Conservation (phyloP, 2,888 invertebrate genomes). For the Luffia ferchaultella region DNA sequence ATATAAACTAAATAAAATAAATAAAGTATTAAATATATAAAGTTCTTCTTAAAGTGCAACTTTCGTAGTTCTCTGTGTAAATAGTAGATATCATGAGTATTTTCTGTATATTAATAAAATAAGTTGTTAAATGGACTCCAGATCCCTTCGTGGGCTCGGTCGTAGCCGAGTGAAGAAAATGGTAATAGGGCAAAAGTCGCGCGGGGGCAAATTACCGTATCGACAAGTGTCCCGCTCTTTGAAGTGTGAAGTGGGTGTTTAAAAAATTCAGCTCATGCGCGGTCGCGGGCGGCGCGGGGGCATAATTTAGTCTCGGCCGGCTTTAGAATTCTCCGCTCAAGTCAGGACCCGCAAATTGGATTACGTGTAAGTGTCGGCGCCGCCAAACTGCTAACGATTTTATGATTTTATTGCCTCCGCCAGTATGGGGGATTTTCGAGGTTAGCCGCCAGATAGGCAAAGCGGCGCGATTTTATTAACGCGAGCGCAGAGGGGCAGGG, state of each 20-base stretch:
- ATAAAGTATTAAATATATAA: no score
- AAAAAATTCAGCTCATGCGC: background rate
- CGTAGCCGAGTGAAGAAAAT: background rate
- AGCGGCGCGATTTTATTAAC: background rate
- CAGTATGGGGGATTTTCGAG: slow-evolving; percentile 22
- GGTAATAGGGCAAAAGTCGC: background rate
- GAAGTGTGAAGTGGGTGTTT: background rate
- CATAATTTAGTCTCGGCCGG: slow-evolving; percentile 39
- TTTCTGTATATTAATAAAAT: no score
- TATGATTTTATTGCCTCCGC: slow-evolving; percentile 50
- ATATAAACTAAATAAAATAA: no score
- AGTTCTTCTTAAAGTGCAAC: no score
- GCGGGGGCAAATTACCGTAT: background rate
- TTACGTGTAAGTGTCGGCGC: slow-evolving; percentile 47
- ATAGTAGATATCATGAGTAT: no score
- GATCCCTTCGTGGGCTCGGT: background rate
- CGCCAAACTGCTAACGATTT: slow-evolving; percentile 38
- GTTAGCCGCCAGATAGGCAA: background rate
- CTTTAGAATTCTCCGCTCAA: slow-evolving; percentile 46
- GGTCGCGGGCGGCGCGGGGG: slow-evolving; percentile 20
- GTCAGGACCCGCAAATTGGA: slow-evolving; percentile 49
- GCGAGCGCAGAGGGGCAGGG: background rate
- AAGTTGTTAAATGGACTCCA: no score
- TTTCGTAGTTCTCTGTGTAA: no score
- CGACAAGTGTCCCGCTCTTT: background rate